These are phyloP conservation scores for Temnothorax unifasciatus DNA, from an alignment of 2,888 invertebrate genomes.

Conservation along the genomic window DNA sequence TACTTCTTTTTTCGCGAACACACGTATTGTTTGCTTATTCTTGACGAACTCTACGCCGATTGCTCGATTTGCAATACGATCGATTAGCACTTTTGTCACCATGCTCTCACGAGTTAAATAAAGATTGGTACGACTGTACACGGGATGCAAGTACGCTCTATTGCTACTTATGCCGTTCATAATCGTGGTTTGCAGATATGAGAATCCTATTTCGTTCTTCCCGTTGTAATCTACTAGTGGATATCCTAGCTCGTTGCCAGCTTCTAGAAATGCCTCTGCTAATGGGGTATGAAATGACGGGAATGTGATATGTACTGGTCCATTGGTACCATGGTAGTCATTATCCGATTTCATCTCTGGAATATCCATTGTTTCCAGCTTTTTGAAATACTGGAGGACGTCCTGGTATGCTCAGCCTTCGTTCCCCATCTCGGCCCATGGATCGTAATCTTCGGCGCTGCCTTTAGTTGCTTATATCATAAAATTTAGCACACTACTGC, in stretches of 20 bases:
- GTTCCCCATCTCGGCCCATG: too few species aligned
- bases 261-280: neutral
- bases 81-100: slow-evolving; percentile 88
- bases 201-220: neutral
- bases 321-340: too few species aligned
- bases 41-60: slow-evolving; percentile 89
- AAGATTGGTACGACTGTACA: slow-evolving; percentile 88
- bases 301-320: too few species aligned
- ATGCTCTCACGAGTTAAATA: slow-evolving; percentile 88
- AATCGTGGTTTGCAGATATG: neutral
- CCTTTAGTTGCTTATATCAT: too few species aligned
- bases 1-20: slow-evolving; percentile 39
- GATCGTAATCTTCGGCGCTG: too few species aligned
- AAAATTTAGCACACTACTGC: too few species aligned
- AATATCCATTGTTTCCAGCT: too few species aligned
- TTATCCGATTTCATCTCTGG: too few species aligned
- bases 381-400: too few species aligned
- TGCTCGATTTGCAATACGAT: slow-evolving; percentile 87
- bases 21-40: slow-evolving; percentile 85
- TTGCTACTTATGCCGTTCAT: neutral
- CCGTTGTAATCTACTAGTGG: neutral
- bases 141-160: slow-evolving; percentile 89
- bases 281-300: neutral
- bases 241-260: neutral
- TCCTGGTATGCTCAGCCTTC: too few species aligned